Percentiles rank a stretch among this genome's conserved stretches.
phyloP scores from a whole-genome alignment of 2,888 invertebrate genomes.

The Yponomeuta malinellus region DNA sequence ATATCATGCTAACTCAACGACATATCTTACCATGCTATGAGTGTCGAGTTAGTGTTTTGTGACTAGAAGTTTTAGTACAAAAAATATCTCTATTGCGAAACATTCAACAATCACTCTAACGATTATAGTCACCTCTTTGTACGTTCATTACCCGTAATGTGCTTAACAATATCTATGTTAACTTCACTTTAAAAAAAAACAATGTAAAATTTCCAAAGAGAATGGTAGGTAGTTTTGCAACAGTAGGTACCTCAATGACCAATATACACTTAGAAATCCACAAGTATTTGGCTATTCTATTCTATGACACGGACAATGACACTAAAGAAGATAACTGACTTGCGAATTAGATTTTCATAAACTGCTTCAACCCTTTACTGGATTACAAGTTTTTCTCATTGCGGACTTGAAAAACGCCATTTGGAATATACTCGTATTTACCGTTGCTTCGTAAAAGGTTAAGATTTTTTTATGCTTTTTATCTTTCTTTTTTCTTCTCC shows the following conservation, averaged over 20 bases:
- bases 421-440: no score
- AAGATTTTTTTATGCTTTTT: constrained; percentile 26
- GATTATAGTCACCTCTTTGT: constrained; percentile 70
- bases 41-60: not conserved
- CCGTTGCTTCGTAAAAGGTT: not conserved
- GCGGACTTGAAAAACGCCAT: no score
- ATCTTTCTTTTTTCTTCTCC: constrained; percentile 29
- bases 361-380: not conserved
- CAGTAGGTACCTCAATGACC: constrained; percentile 23
- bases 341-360: not conserved
- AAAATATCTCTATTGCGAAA: constrained; percentile 1
- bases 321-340: not conserved
- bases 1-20: constrained; percentile 29
- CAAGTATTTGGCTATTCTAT: constrained; percentile 25
- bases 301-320: not conserved
- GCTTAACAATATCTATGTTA: constrained; percentile 14
- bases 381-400: no score
- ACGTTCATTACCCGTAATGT: constrained; percentile 46
- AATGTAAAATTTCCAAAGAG: constrained; percentile 26
- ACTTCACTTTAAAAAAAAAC: constrained; percentile 12
- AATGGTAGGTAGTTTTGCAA: constrained; percentile 27
- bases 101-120: constrained; percentile 36
- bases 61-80: constrained; percentile 5
- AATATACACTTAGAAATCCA: constrained; percentile 29
- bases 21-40: constrained; percentile 30